Percentiles rank a stretch among this genome's conserved stretches.
Evolutionary conservation across 2,797 vertebrate genomes (phyloP).

Genomic region (Capromys pilorides): DNA sequence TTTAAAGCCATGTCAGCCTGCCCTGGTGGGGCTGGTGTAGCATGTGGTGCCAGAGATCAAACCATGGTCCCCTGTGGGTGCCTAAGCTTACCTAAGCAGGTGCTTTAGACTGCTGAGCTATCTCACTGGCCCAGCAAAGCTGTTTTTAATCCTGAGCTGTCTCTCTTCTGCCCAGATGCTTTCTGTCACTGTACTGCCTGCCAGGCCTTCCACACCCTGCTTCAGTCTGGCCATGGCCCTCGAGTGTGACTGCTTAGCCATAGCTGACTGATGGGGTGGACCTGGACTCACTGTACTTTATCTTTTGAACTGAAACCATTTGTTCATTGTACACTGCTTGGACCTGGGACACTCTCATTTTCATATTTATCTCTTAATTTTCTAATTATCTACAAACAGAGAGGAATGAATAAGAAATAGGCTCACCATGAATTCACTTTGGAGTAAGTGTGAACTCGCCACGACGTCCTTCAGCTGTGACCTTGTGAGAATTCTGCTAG

Average conservation of each 20-base stretch:
- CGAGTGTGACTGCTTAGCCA: background rate
- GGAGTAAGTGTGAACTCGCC: conserved; percentile 91
- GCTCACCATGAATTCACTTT: conserved; percentile 95
- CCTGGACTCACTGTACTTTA: background rate
- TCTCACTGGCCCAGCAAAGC: background rate
- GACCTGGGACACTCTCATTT: background rate
- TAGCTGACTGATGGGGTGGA: background rate
- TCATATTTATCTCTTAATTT: background rate
- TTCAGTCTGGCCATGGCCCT: background rate
- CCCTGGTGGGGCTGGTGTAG: too few relatives aligned
- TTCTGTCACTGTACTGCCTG: background rate
- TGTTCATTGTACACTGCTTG: background rate
- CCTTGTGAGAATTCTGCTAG: conserved; percentile 89
- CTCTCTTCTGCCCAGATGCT: background rate
- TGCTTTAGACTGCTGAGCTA: too few relatives aligned
- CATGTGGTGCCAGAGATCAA: too few relatives aligned
- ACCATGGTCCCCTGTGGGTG: too few relatives aligned
- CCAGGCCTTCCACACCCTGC: background rate
- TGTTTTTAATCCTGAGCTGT: background rate
- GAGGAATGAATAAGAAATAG: background rate
- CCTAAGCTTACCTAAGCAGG: too few relatives aligned
- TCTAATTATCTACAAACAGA: background rate
- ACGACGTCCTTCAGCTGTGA: conserved; percentile 89
- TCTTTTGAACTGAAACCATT: background rate
- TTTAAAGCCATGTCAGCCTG: too few relatives aligned